Percentiles rank a stretch among this genome's conserved stretches.
Conservation (phyloP, 2,888 invertebrate genomes). For the Drosophila mulleri region DNA sequence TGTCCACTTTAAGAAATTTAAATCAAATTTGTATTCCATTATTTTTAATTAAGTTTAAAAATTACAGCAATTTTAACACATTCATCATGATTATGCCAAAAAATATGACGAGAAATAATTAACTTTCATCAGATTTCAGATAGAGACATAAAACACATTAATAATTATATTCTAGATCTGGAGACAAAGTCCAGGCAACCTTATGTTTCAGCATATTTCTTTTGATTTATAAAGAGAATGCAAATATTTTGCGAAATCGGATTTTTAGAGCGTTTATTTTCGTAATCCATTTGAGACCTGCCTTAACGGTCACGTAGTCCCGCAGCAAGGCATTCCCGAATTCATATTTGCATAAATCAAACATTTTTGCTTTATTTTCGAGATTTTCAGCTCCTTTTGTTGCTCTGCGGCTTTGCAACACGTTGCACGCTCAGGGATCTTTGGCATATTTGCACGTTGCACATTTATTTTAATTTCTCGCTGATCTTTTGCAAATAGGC, state of each 20-base stretch:
- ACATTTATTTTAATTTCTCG: slow-evolving; percentile 76
- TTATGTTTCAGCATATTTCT: no score
- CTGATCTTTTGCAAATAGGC: slow-evolving; percentile 64
- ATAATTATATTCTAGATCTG: neutral
- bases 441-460: slow-evolving; percentile 75
- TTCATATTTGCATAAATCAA: slow-evolving; percentile 56
- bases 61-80: no score
- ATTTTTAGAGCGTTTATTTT: no score
- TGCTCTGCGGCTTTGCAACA: slow-evolving; percentile 29
- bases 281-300: neutral
- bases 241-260: no score
- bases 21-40: no score
- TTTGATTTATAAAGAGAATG: no score
- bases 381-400: slow-evolving; percentile 29
- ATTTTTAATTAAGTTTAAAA: no score
- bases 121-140: neutral
- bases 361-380: slow-evolving; percentile 23
- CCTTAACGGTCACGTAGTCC: slow-evolving; percentile 52
- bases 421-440: slow-evolving; percentile 38
- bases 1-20: no score
- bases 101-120: neutral
- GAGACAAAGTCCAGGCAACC: neutral
- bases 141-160: neutral
- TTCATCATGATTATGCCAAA: neutral
- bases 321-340: slow-evolving; percentile 41